These are phyloP conservation scores for Nesogale talazaci DNA, from an alignment of 2,113 vertebrate species.

Conservation along the genomic window DNA sequence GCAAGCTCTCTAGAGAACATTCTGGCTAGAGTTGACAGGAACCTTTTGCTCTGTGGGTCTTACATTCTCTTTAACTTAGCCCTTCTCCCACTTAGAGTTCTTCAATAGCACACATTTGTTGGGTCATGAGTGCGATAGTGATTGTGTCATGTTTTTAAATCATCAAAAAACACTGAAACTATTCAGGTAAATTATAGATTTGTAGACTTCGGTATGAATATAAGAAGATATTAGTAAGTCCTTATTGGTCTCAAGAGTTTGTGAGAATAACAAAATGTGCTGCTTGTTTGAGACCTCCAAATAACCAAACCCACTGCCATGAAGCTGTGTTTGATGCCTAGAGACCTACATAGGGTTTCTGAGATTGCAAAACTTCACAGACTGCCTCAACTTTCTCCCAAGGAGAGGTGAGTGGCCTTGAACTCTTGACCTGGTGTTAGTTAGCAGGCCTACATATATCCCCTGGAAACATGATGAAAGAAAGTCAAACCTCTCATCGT, in stretches of 20 bases:
- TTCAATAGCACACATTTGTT: neutral
- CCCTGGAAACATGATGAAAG: neutral
- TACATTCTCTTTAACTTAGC: neutral
- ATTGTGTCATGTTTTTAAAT: neutral
- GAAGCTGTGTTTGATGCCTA: no score
- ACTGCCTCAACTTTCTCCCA: no score
- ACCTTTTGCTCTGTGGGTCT: neutral
- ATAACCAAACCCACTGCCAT: no score
- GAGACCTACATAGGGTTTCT: no score
- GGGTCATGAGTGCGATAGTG: neutral
- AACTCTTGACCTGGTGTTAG: no score
- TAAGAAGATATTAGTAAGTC: constrained; percentile 45
- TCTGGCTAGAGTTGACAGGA: neutral
- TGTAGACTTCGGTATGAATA: constrained; percentile 20
- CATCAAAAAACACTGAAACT: neutral
- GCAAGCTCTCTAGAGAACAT: neutral
- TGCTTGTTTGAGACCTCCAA: constrained; percentile 22
- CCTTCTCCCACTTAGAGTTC: neutral
- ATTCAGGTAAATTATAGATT: constrained; percentile 32
- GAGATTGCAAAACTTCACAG: no score
- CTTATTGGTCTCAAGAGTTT: constrained; percentile 48
- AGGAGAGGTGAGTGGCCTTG: no score
- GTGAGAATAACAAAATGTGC: neutral
- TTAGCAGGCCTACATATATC: no score
- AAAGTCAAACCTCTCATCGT: neutral